Evolutionary conservation across 1,140 invertebrate species (phyloP).

Genomic region (Drosophila tropicalis): DNA sequence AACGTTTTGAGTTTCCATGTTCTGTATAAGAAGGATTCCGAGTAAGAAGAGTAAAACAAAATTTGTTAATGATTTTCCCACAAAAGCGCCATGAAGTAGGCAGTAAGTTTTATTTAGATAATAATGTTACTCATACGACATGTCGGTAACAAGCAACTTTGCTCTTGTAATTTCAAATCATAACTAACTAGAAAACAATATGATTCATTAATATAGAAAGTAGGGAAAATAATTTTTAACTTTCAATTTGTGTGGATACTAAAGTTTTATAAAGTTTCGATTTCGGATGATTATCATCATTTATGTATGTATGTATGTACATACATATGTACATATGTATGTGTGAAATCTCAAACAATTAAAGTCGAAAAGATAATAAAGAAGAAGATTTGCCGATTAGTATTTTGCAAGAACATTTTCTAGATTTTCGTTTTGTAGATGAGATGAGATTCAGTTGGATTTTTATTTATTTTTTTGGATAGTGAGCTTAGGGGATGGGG

Average conservation of each 20-base stretch:
- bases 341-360: background rate
- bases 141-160: no score
- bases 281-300: no score
- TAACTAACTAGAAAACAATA: no score
- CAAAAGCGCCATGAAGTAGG: slow-evolving; percentile 4
- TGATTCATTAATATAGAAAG: no score
- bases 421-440: slow-evolving; percentile 53
- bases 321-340: no score
- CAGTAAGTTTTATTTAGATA: background rate
- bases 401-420: background rate
- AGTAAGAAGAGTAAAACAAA: background rate
- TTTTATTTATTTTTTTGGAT: slow-evolving; percentile 2
- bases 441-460: slow-evolving; percentile 3
- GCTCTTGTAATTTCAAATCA: no score
- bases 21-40: background rate
- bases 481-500: background rate
- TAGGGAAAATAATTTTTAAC: no score
- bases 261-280: background rate
- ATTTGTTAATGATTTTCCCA: no score
- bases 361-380: background rate
- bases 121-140: no score
- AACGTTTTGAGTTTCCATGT: background rate
- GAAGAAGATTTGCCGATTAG: background rate
- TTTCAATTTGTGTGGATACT: no score
- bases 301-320: no score